Conservation (phyloP, 2,888 invertebrate genomes). For the Neoascia interrupta region DNA sequence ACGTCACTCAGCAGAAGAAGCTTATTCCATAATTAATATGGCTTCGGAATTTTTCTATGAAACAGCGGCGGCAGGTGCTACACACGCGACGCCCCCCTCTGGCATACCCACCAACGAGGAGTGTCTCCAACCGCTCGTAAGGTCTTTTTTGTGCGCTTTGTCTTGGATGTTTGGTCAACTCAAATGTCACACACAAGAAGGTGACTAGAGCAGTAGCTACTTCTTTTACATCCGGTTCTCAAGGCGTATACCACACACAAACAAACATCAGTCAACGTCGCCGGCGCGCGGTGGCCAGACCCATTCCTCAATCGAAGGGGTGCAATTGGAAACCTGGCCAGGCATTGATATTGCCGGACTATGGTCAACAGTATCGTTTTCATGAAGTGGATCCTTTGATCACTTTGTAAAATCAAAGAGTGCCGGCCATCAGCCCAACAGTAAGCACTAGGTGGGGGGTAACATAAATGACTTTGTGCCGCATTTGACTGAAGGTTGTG, state of each 20-base stretch:
- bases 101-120: background rate
- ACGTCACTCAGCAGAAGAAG: conserved; percentile 60
- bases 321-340: conserved; percentile 56
- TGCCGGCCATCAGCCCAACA: conserved; percentile 8
- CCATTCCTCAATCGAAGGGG: conserved; percentile 18
- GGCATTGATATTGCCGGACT: conserved; percentile 62
- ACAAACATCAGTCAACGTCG: too few relatives aligned
- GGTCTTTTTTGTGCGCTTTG: conserved; percentile 12
- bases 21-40: conserved; percentile 69
- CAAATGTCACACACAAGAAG: conserved; percentile 47
- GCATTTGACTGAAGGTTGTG: conserved; percentile 45
- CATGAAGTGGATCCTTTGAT: conserved; percentile 62
- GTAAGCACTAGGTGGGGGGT: conserved; percentile 3
- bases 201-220: conserved; percentile 52
- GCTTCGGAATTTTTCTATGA: conserved; percentile 64
- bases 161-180: conserved; percentile 6
- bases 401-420: conserved; percentile 59
- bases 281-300: too few relatives aligned
- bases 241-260: conserved; percentile 19
- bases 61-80: conserved; percentile 33
- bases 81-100: conserved; percentile 7
- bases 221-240: conserved; percentile 62
- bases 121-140: background rate
- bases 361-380: conserved; percentile 60
- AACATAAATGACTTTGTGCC: conserved; percentile 25